These are phyloP conservation scores for Batillaria attramentaria DNA, from an alignment of 1,140 invertebrate species.

Conservation along the genomic window DNA sequence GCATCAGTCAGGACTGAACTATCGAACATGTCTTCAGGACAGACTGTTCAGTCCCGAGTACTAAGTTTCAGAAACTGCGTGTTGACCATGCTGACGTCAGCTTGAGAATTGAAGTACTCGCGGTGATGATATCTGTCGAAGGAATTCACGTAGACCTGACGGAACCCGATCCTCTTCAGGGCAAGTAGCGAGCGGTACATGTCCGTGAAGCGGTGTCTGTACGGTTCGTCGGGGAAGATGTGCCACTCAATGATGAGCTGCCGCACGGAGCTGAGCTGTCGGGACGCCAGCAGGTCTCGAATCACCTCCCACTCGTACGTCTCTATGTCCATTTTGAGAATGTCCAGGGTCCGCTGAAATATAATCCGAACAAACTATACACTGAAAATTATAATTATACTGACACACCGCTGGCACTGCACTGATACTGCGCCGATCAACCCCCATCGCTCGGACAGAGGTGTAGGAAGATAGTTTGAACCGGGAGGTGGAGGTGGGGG, in stretches of 20 bases:
- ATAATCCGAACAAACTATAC: too few species aligned
- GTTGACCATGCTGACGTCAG: slow-evolving; percentile 31
- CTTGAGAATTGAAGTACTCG: slow-evolving; percentile 33
- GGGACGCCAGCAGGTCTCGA: slow-evolving; percentile 22
- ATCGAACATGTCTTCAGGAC: too few species aligned
- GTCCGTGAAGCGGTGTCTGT: slow-evolving; percentile 8
- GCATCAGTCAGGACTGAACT: too few species aligned
- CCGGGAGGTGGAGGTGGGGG: background rate
- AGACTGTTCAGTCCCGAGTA: too few species aligned
- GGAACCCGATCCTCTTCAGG: slow-evolving; percentile 24
- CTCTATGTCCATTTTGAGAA: slow-evolving; percentile 43
- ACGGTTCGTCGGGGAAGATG: slow-evolving; percentile 38
- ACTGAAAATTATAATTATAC: too few species aligned
- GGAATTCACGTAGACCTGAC: slow-evolving; percentile 14
- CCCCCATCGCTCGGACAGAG: background rate
- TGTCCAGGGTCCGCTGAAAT: slow-evolving; percentile 37
- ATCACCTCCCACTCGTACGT: slow-evolving; percentile 39
- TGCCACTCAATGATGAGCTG: slow-evolving; percentile 40
- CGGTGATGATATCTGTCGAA: background rate
- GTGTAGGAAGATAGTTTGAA: background rate
- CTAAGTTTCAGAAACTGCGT: too few species aligned
- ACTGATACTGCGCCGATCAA: background rate
- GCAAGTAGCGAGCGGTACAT: slow-evolving; percentile 28
- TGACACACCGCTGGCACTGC: background rate
- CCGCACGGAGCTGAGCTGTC: slow-evolving; percentile 1